Evolutionary conservation across 2,888 invertebrate species (phyloP), one percentile per base, ranked within the genome.

Genomic region (Sabatieria punctata): DNA sequence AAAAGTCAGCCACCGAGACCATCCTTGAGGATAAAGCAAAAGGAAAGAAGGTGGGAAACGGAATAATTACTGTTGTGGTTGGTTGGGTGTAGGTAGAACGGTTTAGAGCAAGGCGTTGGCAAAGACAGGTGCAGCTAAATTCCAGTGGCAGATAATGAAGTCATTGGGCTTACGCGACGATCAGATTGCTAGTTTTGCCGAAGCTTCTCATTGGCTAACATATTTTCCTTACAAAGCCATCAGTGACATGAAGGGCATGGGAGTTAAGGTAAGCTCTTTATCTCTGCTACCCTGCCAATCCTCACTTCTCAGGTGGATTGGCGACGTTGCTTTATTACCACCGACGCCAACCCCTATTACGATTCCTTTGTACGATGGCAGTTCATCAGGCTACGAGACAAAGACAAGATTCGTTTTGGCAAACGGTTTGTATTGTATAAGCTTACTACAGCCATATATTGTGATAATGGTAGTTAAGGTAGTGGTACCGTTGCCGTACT

Each of bases 321-420:
- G 95, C 76, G 97, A 36, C 76, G 97, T 45, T 80, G 82, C n/a
- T 97, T 99, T 65, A 83, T 99, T 52, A 99, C 97, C 2, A 99
- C 97, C 0, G 93, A 95, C 69, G 85, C 77, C 0, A 97, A 99
- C 73, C 89, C 86, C 1, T 99, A 83, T 68, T 97, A 79, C 67
- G 95, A 99, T 69, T 89, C 91, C 1, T 99, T 99, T 69, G 81
- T 97, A 1, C 76, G 83, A 48, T 97, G 97, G 97, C 95, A 95
- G 68, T 97, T 85, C 67, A 68, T 79, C 49, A 79, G 81, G 53
- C 71, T 97, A 23, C 85, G 68, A 78, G 78, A 79, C 50, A 75
- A 79, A 41, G 83, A 85, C 51, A 91, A 89, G 70, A 78, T 97
- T 25, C 79, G 85, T 71, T 99, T 85, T 71, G 97, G 97, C 19